Evolutionary conservation across 2,888 invertebrate genomes (phyloP).

Genomic region (Cataglyphis albicans): DNA sequence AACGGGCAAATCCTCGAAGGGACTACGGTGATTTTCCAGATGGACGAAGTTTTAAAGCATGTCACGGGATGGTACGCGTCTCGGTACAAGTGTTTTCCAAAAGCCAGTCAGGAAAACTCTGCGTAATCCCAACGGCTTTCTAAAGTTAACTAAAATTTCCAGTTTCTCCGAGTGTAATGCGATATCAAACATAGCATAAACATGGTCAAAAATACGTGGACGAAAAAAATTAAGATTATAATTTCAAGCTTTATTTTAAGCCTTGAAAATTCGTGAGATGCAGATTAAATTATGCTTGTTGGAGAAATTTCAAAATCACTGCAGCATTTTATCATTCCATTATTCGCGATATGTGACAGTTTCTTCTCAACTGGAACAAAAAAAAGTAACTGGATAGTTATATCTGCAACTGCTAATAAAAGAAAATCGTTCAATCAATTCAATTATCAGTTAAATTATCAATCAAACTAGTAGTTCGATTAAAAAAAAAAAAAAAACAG

Average conservation of each 20-base stretch:
- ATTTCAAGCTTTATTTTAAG: no score
- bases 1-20: slow-evolving; percentile 38
- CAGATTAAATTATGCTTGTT: neutral
- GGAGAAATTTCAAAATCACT: neutral
- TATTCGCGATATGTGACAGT: neutral
- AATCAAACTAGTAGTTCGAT: slow-evolving; percentile 1
- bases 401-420: neutral
- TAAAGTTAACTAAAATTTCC: slow-evolving; percentile 47
- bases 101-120: slow-evolving; percentile 54
- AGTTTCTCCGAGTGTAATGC: slow-evolving; percentile 18
- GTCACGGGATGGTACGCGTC: slow-evolving; percentile 56
- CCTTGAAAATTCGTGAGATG: neutral
- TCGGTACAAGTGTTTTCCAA: slow-evolving; percentile 59
- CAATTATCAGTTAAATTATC: slow-evolving; percentile 7
- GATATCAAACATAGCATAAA: slow-evolving; percentile 36
- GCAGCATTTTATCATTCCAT: neutral
- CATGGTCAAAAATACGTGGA: neutral
- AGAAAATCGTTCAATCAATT: neutral
- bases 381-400: neutral
- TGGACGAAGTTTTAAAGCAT: slow-evolving; percentile 67
- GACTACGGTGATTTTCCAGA: slow-evolving; percentile 55
- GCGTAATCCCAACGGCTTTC: slow-evolving; percentile 49
- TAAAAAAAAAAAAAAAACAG: neutral
- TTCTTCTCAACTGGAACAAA: neutral
- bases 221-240: slow-evolving; percentile 3